Base-by-base conservation (phyloP, 53 echinoderm and acorn worm genomes). In the Astropecten irregularis region DNA sequence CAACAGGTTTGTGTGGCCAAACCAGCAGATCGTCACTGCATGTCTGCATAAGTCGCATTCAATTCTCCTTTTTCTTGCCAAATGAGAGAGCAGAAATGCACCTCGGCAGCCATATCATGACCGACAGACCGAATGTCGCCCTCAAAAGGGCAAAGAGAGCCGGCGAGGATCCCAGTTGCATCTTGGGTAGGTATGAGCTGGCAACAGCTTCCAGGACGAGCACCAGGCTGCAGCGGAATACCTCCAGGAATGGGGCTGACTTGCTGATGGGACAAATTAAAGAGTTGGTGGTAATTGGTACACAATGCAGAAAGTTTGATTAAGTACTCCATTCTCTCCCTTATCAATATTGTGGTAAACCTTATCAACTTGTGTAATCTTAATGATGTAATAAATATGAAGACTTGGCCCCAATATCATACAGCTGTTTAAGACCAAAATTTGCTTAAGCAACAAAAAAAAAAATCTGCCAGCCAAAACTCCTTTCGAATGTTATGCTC, bases 91-190 rank as follows among this genome's bases (percentile, higher is more conserved):
- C 71, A 14, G 81, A 51, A 20, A 59, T 39, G 46, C 88, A 88
- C 88, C 71, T 83, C 4, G 91, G 91, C 44, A 91, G 59, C 91
- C 91, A 91, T 30, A 76, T 42, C 30, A 91, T 37, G 15, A 69
- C 72, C 1, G 91, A 91, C 19, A 91, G 68, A 21, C 86, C 69
- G 35, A 77, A 87, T 2, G 60, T 52, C 9, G 49, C 69, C 60
- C 91, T 76, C 42, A 87, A 15, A 5, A 72, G 60, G 39, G 33
- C 6, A 27, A 74, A 66, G 23, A 87, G 19, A 11, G 37, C 48
- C 31, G 50, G 58, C 7, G 76, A 70, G 55, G 40, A 67, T 27
- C 61, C 48, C 33, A 33, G 79, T 25, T 79, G 79, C 79, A 79
- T 79, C 3, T 31, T 63, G 37, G 77, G 70, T 69, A 91, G 39